phyloP scores from a whole-genome alignment of 2,888 invertebrate genomes.

The Oxycera nigricornis region DNA sequence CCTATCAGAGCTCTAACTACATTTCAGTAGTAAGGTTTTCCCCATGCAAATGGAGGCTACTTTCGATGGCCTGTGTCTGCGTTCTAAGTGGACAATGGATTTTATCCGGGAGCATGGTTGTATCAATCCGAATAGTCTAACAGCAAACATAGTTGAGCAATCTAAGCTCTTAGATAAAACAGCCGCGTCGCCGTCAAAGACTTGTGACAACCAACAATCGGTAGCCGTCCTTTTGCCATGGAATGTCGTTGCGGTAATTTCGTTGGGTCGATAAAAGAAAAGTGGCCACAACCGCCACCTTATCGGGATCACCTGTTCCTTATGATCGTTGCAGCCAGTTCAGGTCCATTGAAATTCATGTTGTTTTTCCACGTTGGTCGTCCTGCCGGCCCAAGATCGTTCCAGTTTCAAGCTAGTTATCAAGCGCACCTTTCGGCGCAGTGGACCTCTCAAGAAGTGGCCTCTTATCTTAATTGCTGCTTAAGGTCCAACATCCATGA shows the following conservation, averaged over 20 bases:
- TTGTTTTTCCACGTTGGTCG: neutral
- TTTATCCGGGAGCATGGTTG: too few species aligned
- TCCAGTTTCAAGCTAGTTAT: constrained; percentile 15
- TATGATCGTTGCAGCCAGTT: neutral
- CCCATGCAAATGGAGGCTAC: too few species aligned
- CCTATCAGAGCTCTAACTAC: too few species aligned
- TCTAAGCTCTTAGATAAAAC: neutral
- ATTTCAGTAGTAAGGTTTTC: too few species aligned
- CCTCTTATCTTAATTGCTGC: constrained; percentile 38
- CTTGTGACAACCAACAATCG: constrained; percentile 19
- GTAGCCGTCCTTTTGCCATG: constrained; percentile 28
- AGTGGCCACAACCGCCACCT: constrained; percentile 16
- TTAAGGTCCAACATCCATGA: constrained; percentile 37
- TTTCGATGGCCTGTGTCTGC: too few species aligned
- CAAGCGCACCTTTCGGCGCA: constrained; percentile 18
- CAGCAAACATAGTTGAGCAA: too few species aligned
- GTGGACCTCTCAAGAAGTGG: constrained; percentile 24
- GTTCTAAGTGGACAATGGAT: too few species aligned
- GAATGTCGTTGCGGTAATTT: constrained; percentile 40
- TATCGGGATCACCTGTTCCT: constrained; percentile 33
- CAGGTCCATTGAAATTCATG: constrained; percentile 17
- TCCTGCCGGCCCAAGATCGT: neutral
- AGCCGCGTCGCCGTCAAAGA: neutral
- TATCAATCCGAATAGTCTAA: too few species aligned
- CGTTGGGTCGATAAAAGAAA: constrained; percentile 31